Conservation (phyloP, 2,797 vertebrate genomes). For the Amazona ochrocephala region DNA sequence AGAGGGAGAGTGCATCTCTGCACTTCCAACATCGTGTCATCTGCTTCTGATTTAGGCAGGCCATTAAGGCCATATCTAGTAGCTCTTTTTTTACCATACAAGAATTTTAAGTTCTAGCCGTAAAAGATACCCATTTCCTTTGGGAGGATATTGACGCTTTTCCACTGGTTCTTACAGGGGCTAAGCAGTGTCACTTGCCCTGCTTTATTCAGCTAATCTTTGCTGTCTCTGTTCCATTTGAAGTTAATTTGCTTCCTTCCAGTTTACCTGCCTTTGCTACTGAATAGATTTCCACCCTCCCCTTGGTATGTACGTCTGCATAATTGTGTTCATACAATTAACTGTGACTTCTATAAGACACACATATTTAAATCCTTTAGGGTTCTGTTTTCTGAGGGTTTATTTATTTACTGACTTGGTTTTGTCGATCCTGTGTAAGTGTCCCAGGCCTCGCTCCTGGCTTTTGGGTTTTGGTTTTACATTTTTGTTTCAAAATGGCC, state of each 20-base stretch:
- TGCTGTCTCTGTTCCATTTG: neutral
- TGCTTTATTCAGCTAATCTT: neutral
- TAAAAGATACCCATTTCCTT: neutral
- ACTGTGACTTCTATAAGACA: neutral
- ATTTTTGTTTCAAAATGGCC: neutral
- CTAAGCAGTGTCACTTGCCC: neutral
- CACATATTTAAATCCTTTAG: neutral
- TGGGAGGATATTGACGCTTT: neutral
- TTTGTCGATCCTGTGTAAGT: neutral
- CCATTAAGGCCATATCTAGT: neutral
- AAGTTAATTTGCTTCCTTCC: neutral
- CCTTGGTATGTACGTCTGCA: neutral
- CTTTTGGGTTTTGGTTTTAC: neutral
- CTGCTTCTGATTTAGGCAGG: neutral
- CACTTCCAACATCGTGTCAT: neutral
- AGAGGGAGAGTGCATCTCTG: neutral
- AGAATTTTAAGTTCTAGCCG: neutral
- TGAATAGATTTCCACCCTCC: neutral
- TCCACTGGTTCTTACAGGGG: neutral
- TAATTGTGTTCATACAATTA: neutral
- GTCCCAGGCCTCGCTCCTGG: neutral
- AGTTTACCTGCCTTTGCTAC: neutral
- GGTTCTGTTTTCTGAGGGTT: neutral
- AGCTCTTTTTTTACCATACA: neutral
- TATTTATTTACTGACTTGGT: neutral